Base-by-base conservation (phyloP, 2,113 vertebrate species). In the Passer montanus region DNA sequence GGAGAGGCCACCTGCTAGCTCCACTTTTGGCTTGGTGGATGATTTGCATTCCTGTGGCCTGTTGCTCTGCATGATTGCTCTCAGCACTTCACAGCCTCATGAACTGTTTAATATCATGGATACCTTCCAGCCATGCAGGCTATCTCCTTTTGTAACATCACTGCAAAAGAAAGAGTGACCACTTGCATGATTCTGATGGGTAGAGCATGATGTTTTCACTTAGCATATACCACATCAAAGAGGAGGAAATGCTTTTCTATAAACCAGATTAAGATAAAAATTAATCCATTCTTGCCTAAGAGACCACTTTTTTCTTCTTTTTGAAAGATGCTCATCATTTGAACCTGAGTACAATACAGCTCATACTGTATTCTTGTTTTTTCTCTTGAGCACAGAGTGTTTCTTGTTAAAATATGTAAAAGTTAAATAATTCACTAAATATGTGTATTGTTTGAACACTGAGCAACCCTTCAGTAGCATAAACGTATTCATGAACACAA, bases 31-130 rank as follows among this genome's bases (percentile, higher is more conserved):
- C 98, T 97, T 95, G 94, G 95, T 86, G 97, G 98, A 97, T 98
- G 98, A 98, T 99, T 99, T 99, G 99, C 98, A 99, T 99, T 99
- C 99, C 99, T 99, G 99, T 96, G 98, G 99, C 98, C 98, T 98
- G 98, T 98, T 98, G 98, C 98, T 98, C 98, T 96, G 98, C 98
- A 97, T 98, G 99, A 98, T 98, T 97, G 98, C 98, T 98, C 98
- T 98, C 97, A 97, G 97, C 98, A 99, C 98, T 98, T 98, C 97
- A 98, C 97, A 99, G 98, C 97, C 98, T 97, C 93, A 91, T 97
- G 98, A 98, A 98, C 98, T 99, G 99, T 98, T 99, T 98, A 99
- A 98, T 97, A 98, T 98, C 95, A 96, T 94, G 97, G 98, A 98
- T 98, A 98, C 97, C 96, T 98, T 98, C 97, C 98, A 99, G 98